Conservation (phyloP, 1,140 invertebrate genomes). For the Trigoniulus corallinus region DNA sequence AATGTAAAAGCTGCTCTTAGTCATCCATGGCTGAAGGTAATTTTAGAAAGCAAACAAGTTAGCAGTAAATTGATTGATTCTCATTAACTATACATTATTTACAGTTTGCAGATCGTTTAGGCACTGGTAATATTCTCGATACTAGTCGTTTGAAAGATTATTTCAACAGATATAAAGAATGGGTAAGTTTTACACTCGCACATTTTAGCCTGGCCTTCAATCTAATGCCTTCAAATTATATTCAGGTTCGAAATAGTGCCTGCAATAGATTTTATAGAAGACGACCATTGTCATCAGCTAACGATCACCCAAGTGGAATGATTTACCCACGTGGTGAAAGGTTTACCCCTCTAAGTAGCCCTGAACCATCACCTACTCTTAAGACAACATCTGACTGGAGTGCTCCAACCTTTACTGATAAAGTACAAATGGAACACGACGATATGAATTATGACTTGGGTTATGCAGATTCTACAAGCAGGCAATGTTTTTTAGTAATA, state of each 20-base stretch:
- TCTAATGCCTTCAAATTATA: not conserved
- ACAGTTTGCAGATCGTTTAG: constrained; percentile 6
- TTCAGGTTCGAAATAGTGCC: constrained; percentile 65
- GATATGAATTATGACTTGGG: constrained; percentile 8
- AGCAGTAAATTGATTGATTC: not conserved
- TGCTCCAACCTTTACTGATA: not conserved
- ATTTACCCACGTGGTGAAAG: constrained; percentile 71
- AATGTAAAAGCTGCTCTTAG: constrained; percentile 57
- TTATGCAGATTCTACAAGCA: constrained; percentile 5
- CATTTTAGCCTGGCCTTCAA: not conserved
- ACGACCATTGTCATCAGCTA: constrained; percentile 55
- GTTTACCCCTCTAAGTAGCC: constrained; percentile 48
- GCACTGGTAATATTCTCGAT: constrained; percentile 9
- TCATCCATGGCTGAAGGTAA: constrained; percentile 66
- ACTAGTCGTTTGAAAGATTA: constrained; percentile 18
- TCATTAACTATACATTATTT: not conserved
- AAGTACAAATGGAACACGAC: constrained; percentile 3
- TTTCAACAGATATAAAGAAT: constrained; percentile 17
- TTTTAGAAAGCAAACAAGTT: not conserved
- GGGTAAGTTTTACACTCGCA: constrained; percentile 15
- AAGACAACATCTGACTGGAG: not conserved
- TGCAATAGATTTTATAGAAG: constrained; percentile 70
- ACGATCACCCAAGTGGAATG: constrained; percentile 80
- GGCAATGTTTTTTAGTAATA: not conserved
- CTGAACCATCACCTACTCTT: constrained; percentile 30